Evolutionary conservation across 2,797 vertebrate species (phyloP).

Genomic region (Coregonus sp.): DNA sequence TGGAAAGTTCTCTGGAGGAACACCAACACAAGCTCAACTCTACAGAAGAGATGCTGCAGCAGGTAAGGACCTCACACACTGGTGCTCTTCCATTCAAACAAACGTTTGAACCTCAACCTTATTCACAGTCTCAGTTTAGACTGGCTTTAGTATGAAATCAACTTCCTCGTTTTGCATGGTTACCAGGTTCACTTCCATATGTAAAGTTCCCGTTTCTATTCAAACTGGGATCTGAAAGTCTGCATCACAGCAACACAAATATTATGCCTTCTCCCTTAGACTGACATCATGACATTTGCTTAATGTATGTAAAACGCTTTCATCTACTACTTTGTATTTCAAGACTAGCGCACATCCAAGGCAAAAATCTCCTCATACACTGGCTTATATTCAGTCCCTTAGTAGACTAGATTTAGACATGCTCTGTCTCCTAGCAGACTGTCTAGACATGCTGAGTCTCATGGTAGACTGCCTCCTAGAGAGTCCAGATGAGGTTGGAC

Average conservation of each 20-base stretch:
- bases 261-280: too few species aligned
- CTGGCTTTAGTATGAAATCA: not conserved
- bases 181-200: too few species aligned
- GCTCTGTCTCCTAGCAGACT: constrained; percentile 16
- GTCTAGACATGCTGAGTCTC: too few species aligned
- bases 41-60: constrained; percentile 93
- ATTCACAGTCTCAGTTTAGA: not conserved
- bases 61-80: constrained; percentile 70
- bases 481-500: constrained; percentile 10
- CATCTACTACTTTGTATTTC: constrained; percentile 14
- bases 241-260: too few species aligned
- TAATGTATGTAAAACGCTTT: not conserved
- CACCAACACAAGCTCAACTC: constrained; percentile 90
- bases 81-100: not conserved
- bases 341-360: constrained; percentile 24
- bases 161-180: not conserved
- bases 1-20: constrained; percentile 90
- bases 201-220: too few species aligned
- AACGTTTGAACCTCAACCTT: not conserved
- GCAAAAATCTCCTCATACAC: constrained; percentile 25
- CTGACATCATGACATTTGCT: too few species aligned
- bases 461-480: constrained; percentile 16
- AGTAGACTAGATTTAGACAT: not conserved
- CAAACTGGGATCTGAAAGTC: too few species aligned
- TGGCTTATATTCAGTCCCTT: not conserved